Conservation (phyloP, 2,888 invertebrate genomes). For the Napeogenes inachia region DNA sequence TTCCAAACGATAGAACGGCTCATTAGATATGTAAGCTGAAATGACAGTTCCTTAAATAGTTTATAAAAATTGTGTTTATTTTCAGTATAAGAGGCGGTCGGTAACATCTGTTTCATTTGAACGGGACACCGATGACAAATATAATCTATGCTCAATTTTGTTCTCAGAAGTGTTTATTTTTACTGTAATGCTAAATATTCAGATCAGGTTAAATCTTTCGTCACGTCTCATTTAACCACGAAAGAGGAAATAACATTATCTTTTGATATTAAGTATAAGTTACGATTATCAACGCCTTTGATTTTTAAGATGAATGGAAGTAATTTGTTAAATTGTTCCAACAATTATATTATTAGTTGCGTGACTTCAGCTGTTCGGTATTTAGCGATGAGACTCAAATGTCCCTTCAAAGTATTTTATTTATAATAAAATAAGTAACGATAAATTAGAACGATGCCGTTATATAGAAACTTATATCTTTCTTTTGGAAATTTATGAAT, state of each 20-base stretch:
- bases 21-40: constrained; percentile 72
- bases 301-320: background rate
- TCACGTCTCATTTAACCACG: constrained; percentile 27
- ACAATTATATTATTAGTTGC: constrained; percentile 4
- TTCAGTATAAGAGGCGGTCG: constrained; percentile 21
- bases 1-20: constrained; percentile 68
- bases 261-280: constrained; percentile 2
- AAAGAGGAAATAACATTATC: constrained; percentile 1
- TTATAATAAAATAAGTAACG: too few species aligned
- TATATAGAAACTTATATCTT: too few species aligned
- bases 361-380: background rate
- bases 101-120: constrained; percentile 37
- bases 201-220: constrained; percentile 74
- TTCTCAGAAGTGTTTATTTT: constrained; percentile 74
- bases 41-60: constrained; percentile 73
- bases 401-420: too few species aligned
- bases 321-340: constrained; percentile 1
- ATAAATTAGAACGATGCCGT: too few species aligned
- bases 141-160: constrained; percentile 74
- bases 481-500: too few species aligned
- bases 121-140: constrained; percentile 72
- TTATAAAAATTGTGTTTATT: constrained; percentile 47
- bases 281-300: background rate
- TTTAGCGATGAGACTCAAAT: background rate
- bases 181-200: constrained; percentile 75